Evolutionary conservation across 2,797 vertebrate genomes (phyloP).

Genomic region (Euphonia xanthogaster): DNA sequence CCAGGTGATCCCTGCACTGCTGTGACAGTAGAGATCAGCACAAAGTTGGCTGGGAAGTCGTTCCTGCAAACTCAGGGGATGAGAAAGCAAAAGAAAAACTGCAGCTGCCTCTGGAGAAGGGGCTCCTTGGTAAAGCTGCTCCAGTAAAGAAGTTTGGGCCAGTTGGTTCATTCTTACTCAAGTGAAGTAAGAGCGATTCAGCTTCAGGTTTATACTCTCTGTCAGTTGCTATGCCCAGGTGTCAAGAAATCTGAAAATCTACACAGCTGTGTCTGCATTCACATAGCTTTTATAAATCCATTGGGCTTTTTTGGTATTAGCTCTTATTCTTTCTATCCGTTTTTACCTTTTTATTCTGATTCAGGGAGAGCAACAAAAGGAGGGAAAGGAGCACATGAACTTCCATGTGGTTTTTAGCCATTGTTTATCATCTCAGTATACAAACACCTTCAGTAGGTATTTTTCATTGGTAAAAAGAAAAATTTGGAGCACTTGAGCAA

Average conservation of each 20-base stretch:
- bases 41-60: constrained; percentile 32
- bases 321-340: background rate
- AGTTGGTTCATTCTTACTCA: background rate
- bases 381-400: background rate
- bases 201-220: background rate
- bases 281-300: background rate
- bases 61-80: constrained; percentile 1
- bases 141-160: background rate
- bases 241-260: background rate
- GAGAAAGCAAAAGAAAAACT: constrained; percentile 3
- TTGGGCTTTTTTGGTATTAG: background rate
- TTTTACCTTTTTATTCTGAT: background rate
- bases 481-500: background rate
- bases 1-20: constrained; percentile 30
- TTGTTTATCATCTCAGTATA: background rate
- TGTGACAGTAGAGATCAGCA: constrained; percentile 32
- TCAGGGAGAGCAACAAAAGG: background rate
- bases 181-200: background rate
- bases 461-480: background rate
- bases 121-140: background rate
- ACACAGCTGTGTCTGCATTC: background rate
- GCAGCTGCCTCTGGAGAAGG: background rate
- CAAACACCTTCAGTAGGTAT: background rate
- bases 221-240: fast-evolving
- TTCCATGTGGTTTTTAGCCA: background rate